Evolutionary conservation across 2,888 invertebrate species (phyloP), one percentile per base, ranked within the genome.

Genomic region (Rutpela maculata): DNA sequence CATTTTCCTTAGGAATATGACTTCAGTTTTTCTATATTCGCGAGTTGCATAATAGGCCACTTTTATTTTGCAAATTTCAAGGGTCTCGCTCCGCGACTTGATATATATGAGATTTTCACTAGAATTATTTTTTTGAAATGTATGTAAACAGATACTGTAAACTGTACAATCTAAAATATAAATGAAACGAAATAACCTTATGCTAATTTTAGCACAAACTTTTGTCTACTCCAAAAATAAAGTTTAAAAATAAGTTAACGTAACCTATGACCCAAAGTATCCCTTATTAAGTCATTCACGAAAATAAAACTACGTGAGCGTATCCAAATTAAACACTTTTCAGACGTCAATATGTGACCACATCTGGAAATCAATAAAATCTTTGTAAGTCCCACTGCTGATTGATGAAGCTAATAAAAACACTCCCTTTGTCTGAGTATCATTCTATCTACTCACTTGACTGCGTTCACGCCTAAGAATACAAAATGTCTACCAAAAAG

Each of bases 181-280:
- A 35, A 35, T 12, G 43, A 43, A 43, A 1, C 7, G 43, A 43
- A 12, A 2, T 12, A 15, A 12, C 1, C 7, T 12, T 50, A 12
- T 5, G 4, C n/a, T 50, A 50, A 50, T 50, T 50, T 50, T 50
- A 50, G 15, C 43, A 43, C 11, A 43, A 15, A 11, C 43, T 43
- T 43, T 15, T 12, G n/a, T n/a, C 50, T 50, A 7, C n/a, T n/a
- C n/a, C n/a, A 50, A 50, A 50, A 50, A 50, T 50, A 50, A 15
- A 50, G n/a, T 50, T 17, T 50, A 50, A 50, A 50, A 50, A 50
- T 50, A 50, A 50, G n/a, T 50, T n/a, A n/a, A n/a, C 50, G n/a
- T 50, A 43, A 43, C 50, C 50, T 50, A 3, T 50, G 50, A 50
- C 50, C 50, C 50, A 50, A 50, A 50, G 1, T 15, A 15, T 5